These are phyloP conservation scores for Campylorhamphus procurvoides DNA, from an alignment of 2,113 vertebrate genomes.

Conservation along the genomic window DNA sequence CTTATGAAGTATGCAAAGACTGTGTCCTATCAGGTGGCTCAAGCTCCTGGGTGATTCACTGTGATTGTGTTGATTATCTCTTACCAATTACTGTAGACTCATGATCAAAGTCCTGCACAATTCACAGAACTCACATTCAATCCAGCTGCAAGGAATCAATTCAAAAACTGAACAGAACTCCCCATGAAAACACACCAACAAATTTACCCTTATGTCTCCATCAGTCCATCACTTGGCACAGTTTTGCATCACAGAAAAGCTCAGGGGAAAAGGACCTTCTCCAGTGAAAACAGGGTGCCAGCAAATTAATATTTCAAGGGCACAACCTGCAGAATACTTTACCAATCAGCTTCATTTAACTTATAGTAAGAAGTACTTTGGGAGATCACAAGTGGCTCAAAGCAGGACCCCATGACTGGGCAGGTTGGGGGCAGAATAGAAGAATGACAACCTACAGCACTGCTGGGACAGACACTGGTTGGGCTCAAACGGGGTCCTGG, in stretches of 20 bases:
- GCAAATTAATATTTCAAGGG: neutral
- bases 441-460: accelerated
- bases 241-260: neutral
- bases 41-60: neutral
- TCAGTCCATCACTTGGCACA: accelerated
- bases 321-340: neutral
- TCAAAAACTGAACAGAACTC: accelerated
- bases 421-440: neutral
- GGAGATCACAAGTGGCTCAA: accelerated
- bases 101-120: neutral
- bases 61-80: neutral
- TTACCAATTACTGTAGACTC: neutral
- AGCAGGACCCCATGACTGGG: accelerated
- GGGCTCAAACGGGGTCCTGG: neutral
- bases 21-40: neutral
- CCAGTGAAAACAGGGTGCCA: neutral
- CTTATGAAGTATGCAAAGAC: neutral
- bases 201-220: neutral
- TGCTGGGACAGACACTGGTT: no score
- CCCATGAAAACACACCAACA: neutral
- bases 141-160: neutral
- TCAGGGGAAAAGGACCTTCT: neutral
- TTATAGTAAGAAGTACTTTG: neutral
- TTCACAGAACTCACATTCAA: neutral
- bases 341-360: neutral